Percentiles rank a stretch among this genome's conserved stretches.
phyloP scores from a whole-genome alignment of 2,797 vertebrate genomes.

The Microctenopoma steveboyesi region DNA sequence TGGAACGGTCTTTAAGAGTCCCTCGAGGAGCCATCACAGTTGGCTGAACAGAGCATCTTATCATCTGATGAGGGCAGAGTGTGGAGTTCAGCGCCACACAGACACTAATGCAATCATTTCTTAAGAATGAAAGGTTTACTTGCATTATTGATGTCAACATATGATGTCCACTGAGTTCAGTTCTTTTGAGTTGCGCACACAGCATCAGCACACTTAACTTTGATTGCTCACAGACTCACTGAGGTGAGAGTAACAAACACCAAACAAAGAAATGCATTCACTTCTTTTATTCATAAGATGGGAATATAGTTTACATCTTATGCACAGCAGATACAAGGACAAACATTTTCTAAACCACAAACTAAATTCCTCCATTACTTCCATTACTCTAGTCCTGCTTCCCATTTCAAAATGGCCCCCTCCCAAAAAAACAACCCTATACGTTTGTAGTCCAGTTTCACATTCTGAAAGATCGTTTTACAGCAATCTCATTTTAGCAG shows the following conservation, averaged over 20 bases:
- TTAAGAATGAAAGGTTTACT: constrained; percentile 64
- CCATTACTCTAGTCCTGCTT: constrained; percentile 70
- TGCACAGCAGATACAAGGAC: constrained; percentile 85
- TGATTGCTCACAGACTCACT: not conserved
- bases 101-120: constrained; percentile 60
- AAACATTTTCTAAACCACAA: constrained; percentile 84
- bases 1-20: constrained; percentile 60
- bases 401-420: constrained; percentile 71
- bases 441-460: constrained; percentile 81
- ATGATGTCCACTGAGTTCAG: constrained; percentile 38
- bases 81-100: constrained; percentile 61
- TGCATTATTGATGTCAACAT: constrained; percentile 76
- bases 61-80: constrained; percentile 46
- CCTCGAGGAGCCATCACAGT: constrained; percentile 58
- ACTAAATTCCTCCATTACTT: constrained; percentile 78
- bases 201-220: not conserved
- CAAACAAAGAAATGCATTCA: constrained; percentile 73
- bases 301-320: constrained; percentile 77
- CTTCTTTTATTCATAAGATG: constrained; percentile 84
- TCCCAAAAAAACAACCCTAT: constrained; percentile 64
- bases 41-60: constrained; percentile 58
- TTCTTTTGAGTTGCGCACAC: not conserved
- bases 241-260: constrained; percentile 51
- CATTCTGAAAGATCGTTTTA: constrained; percentile 80
- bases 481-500: constrained; percentile 79